Evolutionary conservation across 2,888 invertebrate genomes (phyloP).

Genomic region (Apamea crenata): DNA sequence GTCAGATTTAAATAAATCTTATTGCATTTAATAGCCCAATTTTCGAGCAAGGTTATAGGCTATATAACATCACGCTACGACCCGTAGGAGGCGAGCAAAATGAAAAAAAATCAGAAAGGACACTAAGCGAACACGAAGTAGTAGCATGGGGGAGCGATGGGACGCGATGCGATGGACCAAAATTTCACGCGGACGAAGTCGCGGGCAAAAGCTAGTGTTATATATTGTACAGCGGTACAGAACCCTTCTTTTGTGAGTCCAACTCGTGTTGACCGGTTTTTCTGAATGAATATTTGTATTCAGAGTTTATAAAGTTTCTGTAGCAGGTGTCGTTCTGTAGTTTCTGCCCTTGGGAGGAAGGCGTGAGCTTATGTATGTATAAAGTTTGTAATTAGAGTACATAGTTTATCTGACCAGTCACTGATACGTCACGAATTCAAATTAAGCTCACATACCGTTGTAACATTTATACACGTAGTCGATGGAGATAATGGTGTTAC

Average conservation of each 20-base stretch:
- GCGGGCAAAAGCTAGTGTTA: neutral
- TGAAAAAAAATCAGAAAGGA: too few relatives aligned
- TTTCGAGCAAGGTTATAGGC: too few relatives aligned
- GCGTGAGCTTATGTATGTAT: neutral
- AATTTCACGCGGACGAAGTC: too few relatives aligned
- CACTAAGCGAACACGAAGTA: too few relatives aligned
- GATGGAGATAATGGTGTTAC: conserved; percentile 5
- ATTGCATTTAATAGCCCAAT: too few relatives aligned
- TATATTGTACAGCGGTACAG: neutral
- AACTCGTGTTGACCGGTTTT: neutral
- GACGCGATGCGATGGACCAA: too few relatives aligned
- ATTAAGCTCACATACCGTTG: neutral
- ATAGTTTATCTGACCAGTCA: neutral
- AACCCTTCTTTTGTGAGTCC: neutral
- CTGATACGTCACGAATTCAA: neutral
- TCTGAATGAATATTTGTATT: neutral
- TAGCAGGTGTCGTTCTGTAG: neutral
- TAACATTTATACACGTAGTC: neutral
- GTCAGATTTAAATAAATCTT: too few relatives aligned
- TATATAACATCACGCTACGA: too few relatives aligned
- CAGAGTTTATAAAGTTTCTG: neutral
- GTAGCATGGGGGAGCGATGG: too few relatives aligned
- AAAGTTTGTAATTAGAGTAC: neutral
- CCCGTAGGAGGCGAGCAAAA: too few relatives aligned
- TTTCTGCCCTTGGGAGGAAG: neutral